Base-by-base conservation (phyloP, 2,888 invertebrate species). In the Listrodromus nycthemerus region DNA sequence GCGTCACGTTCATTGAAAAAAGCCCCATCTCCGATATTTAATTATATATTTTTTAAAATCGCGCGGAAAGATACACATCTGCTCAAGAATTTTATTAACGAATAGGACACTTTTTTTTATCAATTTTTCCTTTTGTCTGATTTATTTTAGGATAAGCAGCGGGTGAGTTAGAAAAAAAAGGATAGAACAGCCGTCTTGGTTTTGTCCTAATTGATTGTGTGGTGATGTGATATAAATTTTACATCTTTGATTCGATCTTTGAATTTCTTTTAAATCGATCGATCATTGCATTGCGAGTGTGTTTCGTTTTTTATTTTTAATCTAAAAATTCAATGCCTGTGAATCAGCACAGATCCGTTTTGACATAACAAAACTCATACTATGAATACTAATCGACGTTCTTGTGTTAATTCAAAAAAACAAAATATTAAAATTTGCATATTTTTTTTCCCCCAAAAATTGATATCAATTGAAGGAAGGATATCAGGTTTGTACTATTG, bases 401-500 rank as follows among this genome's bases (percentile, higher is more conserved):
- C 52, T 55, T 58, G 48, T 63, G 19, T 52, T 41, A 16, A 33
- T 30, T n/a, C 50, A 8, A 27, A 24, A 48, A 16, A 37, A 16
- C 30, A 58, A 84, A 69, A 61, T 78, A 86, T 82, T 82, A 83
- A 87, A 84, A 82, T 74, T 77, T 76, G 75, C 82, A 82, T 87
- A 84, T 86, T 82, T 82, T 81, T 89, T 90, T 89, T 90, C 89
- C 84, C 88, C 87, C 87, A 71, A 87, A 84, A 84, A 87, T 88
- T 90, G 85, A 78, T 86, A 89, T 91, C 92, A 84, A 88, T 91
- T 91, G 89, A 94, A 95, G 94, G 94, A 95, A 94, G 95, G 95
- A 95, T 95, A 95, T 93, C 95, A 95, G 95, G 95, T 95, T 95
- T 93, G 95, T 95, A 94, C 93, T 89, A 91, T 91, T 92, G 86